Evolutionary conservation across 2,888 invertebrate species (phyloP), one percentile per base, ranked within the genome.

Genomic region (Cynaeus angustus): DNA sequence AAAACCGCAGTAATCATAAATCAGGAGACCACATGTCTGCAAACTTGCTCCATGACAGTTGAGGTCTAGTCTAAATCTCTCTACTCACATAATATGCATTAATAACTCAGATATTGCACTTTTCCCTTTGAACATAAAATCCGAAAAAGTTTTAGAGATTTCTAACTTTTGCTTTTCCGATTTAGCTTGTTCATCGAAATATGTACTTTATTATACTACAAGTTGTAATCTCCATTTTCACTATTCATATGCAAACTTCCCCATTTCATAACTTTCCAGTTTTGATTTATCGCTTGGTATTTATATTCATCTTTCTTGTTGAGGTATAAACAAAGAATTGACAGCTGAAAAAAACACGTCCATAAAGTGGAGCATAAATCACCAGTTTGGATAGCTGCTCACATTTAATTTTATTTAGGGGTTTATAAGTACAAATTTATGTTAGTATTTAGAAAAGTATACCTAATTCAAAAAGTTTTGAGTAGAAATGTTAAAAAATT

Each of bases 1-100:
- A 13, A 46, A 45, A 46, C 46, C 46, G 14, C 46, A 46, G 21
- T 16, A 41, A 6, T 41, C 41, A 46, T 46, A 46, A 46, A 46
- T 46, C 46, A 46, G 7, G 46, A 3, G 9, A 26, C 46, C 46
- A 3, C 16, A 46, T 46, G 46, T 16, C 16, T 6, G 46, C n/a
- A 46, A 46, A 46, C 16, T 46, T 8, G 9, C 16, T 3, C 46
- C 13, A 46, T 46, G 46, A 16, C 46, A 8, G 16, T 4, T 46
- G 14, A 9, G 16, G 16, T 7, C 33, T 4, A 21, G 21, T 21
- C 4, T 21, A 4, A 4, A 21, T 21, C 4, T 21, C 21, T 21
- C 21, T 21, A 3, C 21, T 21, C 21, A 21, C 21, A 21, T 21
- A 21, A 21, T 21, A 4, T 4, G 21, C 21, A 21, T 21, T n/a